Conservation (phyloP, 2,797 vertebrate species). For the Vespertilio murinus region DNA sequence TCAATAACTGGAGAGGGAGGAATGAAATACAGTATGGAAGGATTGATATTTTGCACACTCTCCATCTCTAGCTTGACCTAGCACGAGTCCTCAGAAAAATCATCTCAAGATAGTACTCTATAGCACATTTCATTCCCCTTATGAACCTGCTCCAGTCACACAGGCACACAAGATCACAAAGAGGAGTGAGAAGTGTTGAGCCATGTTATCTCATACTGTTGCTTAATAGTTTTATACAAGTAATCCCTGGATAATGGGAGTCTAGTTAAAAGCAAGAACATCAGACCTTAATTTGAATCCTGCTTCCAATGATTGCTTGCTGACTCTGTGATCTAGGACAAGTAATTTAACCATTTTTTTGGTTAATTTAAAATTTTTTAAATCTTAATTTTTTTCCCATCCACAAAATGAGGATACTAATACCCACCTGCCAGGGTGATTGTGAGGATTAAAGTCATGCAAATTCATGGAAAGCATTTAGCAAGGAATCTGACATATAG, state of each 20-base stretch:
- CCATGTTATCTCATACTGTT: conserved; percentile 18
- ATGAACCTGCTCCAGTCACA: neutral
- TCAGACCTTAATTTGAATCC: conserved; percentile 38
- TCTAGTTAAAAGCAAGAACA: conserved; percentile 39
- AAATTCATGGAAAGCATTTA: conserved; percentile 31
- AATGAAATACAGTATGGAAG: neutral
- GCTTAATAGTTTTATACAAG: conserved; percentile 11
- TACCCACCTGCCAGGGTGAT: neutral
- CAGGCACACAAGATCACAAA: neutral
- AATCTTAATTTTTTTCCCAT: conserved; percentile 20
- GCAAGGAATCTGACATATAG: neutral
- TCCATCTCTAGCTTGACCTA: neutral
- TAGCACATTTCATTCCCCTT: neutral
- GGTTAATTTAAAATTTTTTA: neutral
- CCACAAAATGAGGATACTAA: conserved; percentile 4
- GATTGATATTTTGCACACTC: conserved; percentile 17
- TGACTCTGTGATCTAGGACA: neutral
- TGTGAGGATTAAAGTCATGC: neutral
- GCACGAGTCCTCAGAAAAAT: conserved; percentile 7
- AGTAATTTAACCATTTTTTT: neutral
- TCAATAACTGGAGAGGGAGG: neutral
- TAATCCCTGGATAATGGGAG: conserved; percentile 20
- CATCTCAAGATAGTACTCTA: neutral
- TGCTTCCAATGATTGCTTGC: conserved; percentile 2
- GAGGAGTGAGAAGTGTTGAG: conserved; percentile 6